Percentiles rank a stretch among this genome's conserved stretches.
Evolutionary conservation across 2,797 vertebrate genomes (phyloP).

Genomic region (Semaprochilodus insignis): DNA sequence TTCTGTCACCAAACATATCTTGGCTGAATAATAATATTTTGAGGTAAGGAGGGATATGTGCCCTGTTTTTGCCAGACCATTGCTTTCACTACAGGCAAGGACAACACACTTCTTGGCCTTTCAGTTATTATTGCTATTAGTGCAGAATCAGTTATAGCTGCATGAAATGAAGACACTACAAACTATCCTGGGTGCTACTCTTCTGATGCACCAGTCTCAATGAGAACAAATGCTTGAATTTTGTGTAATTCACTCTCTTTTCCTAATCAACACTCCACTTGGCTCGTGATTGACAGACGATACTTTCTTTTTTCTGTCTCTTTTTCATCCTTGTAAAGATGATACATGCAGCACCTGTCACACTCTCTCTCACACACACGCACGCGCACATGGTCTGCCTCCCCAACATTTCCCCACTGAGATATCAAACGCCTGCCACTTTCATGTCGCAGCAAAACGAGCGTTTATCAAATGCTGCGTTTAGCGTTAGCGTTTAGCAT

Average conservation of each 20-base stretch:
- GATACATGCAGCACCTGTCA: conserved; percentile 16
- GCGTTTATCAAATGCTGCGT: not conserved
- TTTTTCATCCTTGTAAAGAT: conserved; percentile 6
- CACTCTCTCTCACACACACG: not conserved
- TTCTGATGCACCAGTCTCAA: not conserved
- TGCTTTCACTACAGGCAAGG: no score
- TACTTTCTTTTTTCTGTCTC: not conserved
- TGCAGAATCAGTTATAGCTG: no score
- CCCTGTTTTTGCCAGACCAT: not conserved
- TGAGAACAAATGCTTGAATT: not conserved
- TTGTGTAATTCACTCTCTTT: not conserved
- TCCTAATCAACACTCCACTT: not conserved
- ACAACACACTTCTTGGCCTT: no score
- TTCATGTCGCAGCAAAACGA: conserved; percentile 20
- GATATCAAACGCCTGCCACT: conserved; percentile 12
- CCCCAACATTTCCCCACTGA: conserved; percentile 5
- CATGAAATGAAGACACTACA: not conserved
- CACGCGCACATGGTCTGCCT: not conserved
- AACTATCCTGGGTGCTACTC: no score
- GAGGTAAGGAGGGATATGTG: not conserved
- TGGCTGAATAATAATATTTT: not conserved
- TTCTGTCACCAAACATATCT: not conserved
- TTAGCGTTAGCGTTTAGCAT: not conserved
- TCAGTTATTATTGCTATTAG: no score
- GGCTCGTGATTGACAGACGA: not conserved